Evolutionary conservation across 2,888 invertebrate species (phyloP).

Genomic region (Drosophila gaucha): DNA sequence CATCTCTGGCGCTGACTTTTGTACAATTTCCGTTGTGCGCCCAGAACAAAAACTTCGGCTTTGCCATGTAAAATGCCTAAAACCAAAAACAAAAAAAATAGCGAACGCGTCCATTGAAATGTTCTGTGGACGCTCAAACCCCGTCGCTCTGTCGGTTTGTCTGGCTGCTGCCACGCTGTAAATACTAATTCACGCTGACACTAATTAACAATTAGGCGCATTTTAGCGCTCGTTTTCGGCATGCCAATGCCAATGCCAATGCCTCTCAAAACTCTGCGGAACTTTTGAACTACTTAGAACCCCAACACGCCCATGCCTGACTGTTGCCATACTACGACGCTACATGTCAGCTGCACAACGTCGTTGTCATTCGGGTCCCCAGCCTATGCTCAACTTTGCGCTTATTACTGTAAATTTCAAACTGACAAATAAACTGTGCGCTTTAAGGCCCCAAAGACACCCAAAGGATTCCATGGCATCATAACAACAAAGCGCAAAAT

Average conservation of each 20-base stretch:
- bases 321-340: conserved; percentile 6
- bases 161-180: conserved; percentile 45
- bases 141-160: conserved; percentile 1
- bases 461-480: conserved; percentile 67
- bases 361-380: conserved; percentile 57
- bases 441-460: conserved; percentile 67
- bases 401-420: conserved; percentile 68
- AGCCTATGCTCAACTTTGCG: conserved; percentile 66
- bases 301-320: background rate
- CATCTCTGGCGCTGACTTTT: conserved; percentile 65
- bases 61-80: conserved; percentile 65
- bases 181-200: conserved; percentile 75
- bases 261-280: conserved; percentile 49
- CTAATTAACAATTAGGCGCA: conserved; percentile 83
- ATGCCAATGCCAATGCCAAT: conserved; percentile 38
- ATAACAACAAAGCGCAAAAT: conserved; percentile 63
- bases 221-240: conserved; percentile 66
- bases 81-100: conserved; percentile 7
- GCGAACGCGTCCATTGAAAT: conserved; percentile 59
- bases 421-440: conserved; percentile 79
- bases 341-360: conserved; percentile 45
- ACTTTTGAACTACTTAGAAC: conserved; percentile 76
- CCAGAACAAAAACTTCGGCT: conserved; percentile 60
- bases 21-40: conserved; percentile 61
- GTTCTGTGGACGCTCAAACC: conserved; percentile 16